Evolutionary conservation across 2,113 vertebrate genomes (phyloP).

Genomic region (Hoplias malabaricus): DNA sequence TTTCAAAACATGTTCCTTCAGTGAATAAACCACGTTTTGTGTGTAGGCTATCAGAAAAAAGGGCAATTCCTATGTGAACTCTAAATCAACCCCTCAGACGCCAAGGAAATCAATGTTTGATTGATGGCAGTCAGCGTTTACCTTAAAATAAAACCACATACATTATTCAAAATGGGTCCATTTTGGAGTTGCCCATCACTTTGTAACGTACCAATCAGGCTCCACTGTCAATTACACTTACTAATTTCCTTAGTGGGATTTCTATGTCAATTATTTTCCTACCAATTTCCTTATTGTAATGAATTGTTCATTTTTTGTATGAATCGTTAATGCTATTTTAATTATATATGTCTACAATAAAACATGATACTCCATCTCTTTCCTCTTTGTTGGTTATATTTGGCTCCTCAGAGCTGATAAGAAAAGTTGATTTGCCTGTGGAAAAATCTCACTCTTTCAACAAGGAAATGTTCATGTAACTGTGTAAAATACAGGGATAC

Average conservation of each 20-base stretch:
- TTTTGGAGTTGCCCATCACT: neutral
- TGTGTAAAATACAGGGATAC: too few species aligned
- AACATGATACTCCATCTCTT: neutral
- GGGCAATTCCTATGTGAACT: neutral
- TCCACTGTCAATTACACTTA: too few species aligned
- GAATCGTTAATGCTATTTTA: neutral
- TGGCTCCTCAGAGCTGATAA: neutral
- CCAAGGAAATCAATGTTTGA: constrained; percentile 21
- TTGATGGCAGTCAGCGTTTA: neutral
- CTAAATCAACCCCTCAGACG: neutral
- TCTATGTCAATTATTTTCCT: neutral
- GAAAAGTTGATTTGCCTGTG: neutral
- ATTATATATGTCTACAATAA: neutral
- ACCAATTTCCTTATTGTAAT: neutral
- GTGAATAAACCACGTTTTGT: neutral
- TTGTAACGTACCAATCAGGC: neutral
- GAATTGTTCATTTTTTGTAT: neutral
- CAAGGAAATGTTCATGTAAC: too few species aligned
- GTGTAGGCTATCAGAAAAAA: neutral
- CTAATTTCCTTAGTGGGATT: neutral
- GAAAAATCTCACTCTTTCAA: neutral
- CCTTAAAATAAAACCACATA: neutral
- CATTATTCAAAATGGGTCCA: neutral
- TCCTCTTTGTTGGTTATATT: neutral
- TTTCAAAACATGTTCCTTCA: neutral